Evolutionary conservation across 2,888 invertebrate species (phyloP), one percentile per base, ranked within the genome.

Genomic region (Callinectes sapidus): DNA sequence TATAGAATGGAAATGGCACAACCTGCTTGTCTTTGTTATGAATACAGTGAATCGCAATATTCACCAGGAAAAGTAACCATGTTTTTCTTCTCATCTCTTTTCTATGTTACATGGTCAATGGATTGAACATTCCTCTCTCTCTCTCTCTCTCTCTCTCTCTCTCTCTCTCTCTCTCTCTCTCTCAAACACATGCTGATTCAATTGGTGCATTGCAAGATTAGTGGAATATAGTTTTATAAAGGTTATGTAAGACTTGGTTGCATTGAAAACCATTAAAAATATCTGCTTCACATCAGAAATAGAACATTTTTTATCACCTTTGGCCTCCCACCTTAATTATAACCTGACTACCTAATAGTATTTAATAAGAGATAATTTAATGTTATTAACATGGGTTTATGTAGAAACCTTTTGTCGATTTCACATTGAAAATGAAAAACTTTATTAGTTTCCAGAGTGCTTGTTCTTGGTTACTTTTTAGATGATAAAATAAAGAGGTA

Each of bases 51-150:
- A 32, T 81, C 35, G 35, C 81, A 81, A 32, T 16, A 81, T 13
- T 81, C 35, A 16, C 18, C 16, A 81, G 13, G 35, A 32, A 81
- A 81, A 35, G 1, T 35, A 35, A 35, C 32, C 81, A 81, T 81
- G 0, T 81, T 32, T 2, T 13, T 32, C 13, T 71, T 32, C 10
- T 23, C 16, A 5, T 8, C 1, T 13, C 10, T 23, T 5, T 81
- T 81, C 28, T 81, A 14, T 81, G 8, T 35, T 35, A 35, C 10
- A 10, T 71, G n/a, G n/a, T 81, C 32, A 81, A 5, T 81, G 35
- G 81, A 81, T 5, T 81, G 81, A 16, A 35, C 81, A 35, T 81
- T 81, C 35, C 81, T 81, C 81, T 81, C 81, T 81, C 71, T 71
- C 71, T 61, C 61, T 61, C 61, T 61, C 61, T 61, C 61, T 61